Evolutionary conservation across 2,888 invertebrate genomes (phyloP), one percentile per base, ranked within the genome.

Genomic region (Drosophila atripex): DNA sequence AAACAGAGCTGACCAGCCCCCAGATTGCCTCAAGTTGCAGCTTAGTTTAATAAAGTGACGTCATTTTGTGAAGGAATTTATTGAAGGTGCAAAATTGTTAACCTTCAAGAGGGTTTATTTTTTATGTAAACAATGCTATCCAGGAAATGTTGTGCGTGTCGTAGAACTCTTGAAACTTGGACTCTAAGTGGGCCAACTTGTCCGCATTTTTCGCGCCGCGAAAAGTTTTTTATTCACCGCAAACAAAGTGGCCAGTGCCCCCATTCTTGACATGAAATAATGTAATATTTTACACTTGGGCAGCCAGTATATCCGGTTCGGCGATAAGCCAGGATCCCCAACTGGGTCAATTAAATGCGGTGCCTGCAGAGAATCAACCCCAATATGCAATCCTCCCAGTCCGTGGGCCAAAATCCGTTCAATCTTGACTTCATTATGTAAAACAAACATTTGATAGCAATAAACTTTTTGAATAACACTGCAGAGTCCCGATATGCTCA

Each of bases 271-370:
- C 73, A 82, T 78, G 86, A 61, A 78, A 69, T 82, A 87, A 78
- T 76, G 72, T 74, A 88, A 83, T 82, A 88, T 83, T 88, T 88
- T 86, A 86, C 75, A 82, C 54, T 69, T 51, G 50, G 56, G 51
- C 71, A 56, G 38, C 66, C 70, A 64, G 82, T 65, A 84, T 80
- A 73, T 73, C 64, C 73, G 72, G 66, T 61, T 70, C 59, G 58
- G 46, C 83, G 78, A 82, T 78, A 79, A 82, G 53, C 28, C 50
- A 57, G 68, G 21, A 21, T 49, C 46, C 43, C 64, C 80, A 84
- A 84, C 69, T 84, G 71, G 84, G 86, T 84, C 77, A 84, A 84
- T 86, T 75, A 75, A 76, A 84, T 88, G 84, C 84, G 80, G 68
- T 56, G 55, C 65, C 56, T 64, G 70, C 59, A 57, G 59, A 49